A percentile compares a stretch with the other conserved stretches of the same genome.
These are phyloP conservation scores for Ochotona curzoniae DNA, from an alignment of 2,113 vertebrate species.

Conservation along the genomic window DNA sequence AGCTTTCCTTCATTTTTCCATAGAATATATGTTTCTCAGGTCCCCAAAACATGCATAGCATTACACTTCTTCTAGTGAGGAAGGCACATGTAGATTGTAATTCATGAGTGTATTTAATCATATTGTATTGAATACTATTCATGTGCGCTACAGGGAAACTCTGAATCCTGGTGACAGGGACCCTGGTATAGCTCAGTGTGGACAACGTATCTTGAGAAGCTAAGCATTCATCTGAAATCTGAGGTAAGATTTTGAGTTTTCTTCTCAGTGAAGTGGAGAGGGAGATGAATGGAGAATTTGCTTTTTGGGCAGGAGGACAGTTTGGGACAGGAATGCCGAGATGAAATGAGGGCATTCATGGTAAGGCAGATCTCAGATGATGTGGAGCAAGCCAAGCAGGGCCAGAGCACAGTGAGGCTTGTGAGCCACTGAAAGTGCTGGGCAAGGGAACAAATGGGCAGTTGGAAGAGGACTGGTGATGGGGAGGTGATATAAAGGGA, in stretches of 20 bases:
- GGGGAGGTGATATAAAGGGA: too few species aligned
- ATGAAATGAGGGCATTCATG: neutral
- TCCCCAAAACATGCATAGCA: neutral
- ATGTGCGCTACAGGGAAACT: neutral
- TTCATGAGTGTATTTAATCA: neutral
- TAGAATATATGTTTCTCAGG: neutral
- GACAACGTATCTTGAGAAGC: neutral
- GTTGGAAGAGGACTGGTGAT: neutral
- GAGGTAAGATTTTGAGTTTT: neutral
- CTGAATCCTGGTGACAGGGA: neutral
- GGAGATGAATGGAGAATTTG: neutral
- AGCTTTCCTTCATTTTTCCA: neutral
- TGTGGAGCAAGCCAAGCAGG: neutral
- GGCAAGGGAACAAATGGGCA: neutral
- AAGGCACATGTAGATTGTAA: neutral
- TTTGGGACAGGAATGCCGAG: neutral
- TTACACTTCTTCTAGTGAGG: neutral
- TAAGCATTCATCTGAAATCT: slow-evolving; percentile 1
- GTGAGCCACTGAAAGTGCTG: neutral
- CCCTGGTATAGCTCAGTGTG: neutral
- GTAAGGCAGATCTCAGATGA: neutral
- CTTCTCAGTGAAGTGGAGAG: neutral
- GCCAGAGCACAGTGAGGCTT: accelerated
- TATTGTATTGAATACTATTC: neutral
- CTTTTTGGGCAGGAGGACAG: neutral